Evolutionary conservation across 2,888 invertebrate species (phyloP).

Genomic region (Philhelius pedissequus): DNA sequence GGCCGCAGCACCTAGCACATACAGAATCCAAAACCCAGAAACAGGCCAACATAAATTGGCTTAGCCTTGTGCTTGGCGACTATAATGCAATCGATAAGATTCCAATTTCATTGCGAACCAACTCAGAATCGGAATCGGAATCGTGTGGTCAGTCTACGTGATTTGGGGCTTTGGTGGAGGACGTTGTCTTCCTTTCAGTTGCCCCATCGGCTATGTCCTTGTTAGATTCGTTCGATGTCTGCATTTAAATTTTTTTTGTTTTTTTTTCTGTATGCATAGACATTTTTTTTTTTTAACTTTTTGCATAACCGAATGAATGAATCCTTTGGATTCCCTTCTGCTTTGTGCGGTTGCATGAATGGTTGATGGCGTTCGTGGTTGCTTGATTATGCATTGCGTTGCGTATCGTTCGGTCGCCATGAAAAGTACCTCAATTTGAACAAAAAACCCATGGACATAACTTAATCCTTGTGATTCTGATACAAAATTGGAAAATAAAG

Average conservation of each 20-base stretch:
- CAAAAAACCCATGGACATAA: neutral
- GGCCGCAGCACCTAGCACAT: neutral
- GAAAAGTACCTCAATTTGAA: neutral
- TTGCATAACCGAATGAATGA: constrained; percentile 35
- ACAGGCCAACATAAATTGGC: constrained; percentile 27
- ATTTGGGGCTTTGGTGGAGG: neutral
- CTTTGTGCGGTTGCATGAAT: neutral
- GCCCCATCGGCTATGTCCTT: neutral
- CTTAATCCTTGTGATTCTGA: neutral
- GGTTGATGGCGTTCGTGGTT: neutral
- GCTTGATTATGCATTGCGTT: constrained; percentile 38
- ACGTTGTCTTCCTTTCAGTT: neutral
- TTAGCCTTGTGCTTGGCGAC: constrained; percentile 1
- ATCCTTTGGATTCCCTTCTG: constrained; percentile 6
- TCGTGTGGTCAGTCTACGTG: constrained; percentile 28
- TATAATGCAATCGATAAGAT: constrained; percentile 41
- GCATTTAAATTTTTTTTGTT: neutral
- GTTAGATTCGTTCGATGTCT: neutral
- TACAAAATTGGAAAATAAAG: neutral
- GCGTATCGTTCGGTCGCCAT: neutral
- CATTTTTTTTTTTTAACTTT: neutral
- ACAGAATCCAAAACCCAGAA: neutral
- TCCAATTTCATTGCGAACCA: constrained; percentile 22
- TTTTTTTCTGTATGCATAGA: neutral
- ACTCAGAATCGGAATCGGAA: neutral